Conservation (phyloP, 1,140 invertebrate genomes). For the Drosophila orena region DNA sequence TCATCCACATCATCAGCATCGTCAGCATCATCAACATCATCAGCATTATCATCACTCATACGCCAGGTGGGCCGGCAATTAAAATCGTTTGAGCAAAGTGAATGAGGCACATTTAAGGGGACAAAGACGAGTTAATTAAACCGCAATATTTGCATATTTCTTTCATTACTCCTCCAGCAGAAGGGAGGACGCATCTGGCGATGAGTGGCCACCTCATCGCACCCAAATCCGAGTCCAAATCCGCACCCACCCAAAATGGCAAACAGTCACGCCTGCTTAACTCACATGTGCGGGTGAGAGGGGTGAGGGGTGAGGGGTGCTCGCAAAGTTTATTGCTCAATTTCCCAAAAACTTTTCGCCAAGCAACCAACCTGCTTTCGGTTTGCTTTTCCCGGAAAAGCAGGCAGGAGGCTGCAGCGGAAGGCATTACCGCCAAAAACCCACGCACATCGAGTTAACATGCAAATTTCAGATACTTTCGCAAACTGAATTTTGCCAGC, state of each 20-base stretch:
- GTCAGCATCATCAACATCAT: slow-evolving; percentile 9
- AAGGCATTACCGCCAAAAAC: slow-evolving; percentile 49
- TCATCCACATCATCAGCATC: slow-evolving; percentile 3
- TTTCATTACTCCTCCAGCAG: slow-evolving; percentile 49
- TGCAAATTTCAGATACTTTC: slow-evolving; percentile 78
- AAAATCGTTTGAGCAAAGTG: slow-evolving; percentile 56
- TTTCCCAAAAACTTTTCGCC: slow-evolving; percentile 70
- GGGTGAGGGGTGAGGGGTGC: slow-evolving; percentile 14
- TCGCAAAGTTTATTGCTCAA: slow-evolving; percentile 79
- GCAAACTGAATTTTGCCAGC: slow-evolving; percentile 61
- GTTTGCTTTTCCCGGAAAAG: slow-evolving; percentile 7
- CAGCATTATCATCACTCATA: slow-evolving; percentile 53
- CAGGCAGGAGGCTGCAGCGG: slow-evolving; percentile 17
- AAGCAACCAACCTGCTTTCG: slow-evolving; percentile 44
- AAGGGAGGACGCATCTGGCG: slow-evolving; percentile 22
- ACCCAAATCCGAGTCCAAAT: neutral
- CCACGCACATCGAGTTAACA: slow-evolving; percentile 74
- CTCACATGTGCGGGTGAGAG: slow-evolving; percentile 13
- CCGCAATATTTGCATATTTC: slow-evolving; percentile 81
- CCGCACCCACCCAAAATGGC: slow-evolving; percentile 20
- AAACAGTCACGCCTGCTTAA: slow-evolving; percentile 54
- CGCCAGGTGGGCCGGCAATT: slow-evolving; percentile 67
- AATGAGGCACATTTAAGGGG: slow-evolving; percentile 7
- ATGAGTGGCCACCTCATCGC: slow-evolving; percentile 15
- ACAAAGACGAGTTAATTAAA: slow-evolving; percentile 73